Evolutionary conservation across 2,888 invertebrate genomes (phyloP).

Genomic region (Drosophila phalerata): DNA sequence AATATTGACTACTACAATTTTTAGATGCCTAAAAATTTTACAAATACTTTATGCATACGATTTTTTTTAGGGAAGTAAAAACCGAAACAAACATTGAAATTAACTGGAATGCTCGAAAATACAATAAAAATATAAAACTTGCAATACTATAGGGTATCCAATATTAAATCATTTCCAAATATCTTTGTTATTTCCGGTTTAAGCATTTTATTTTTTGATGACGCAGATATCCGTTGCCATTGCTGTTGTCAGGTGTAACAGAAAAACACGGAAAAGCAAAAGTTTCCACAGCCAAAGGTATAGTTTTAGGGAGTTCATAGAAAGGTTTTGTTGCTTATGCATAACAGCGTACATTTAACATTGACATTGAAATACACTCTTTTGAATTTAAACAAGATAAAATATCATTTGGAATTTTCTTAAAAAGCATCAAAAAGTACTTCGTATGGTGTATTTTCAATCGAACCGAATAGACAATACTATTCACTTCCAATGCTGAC

Average conservation of each 20-base stretch:
- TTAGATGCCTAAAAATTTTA: too few relatives aligned
- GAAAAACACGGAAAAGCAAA: conserved; percentile 51
- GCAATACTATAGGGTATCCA: conserved; percentile 25
- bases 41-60: too few relatives aligned
- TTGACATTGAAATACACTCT: conserved; percentile 59
- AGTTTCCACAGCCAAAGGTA: conserved; percentile 37
- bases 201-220: conserved; percentile 59
- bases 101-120: too few relatives aligned
- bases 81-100: too few relatives aligned
- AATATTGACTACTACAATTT: too few relatives aligned
- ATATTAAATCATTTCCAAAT: not conserved
- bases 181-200: conserved; percentile 70
- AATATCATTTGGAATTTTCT: not conserved
- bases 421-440: not conserved
- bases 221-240: conserved; percentile 59
- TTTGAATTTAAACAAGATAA: too few relatives aligned
- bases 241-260: conserved; percentile 32
- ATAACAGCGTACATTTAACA: conserved; percentile 23
- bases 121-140: not conserved
- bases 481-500: not conserved
- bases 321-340: conserved; percentile 18
- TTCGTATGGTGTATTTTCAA: not conserved
- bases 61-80: too few relatives aligned
- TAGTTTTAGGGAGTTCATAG: not conserved
- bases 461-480: not conserved